These are phyloP conservation scores for Palloptera scutellata DNA, from an alignment of 2,888 invertebrate genomes.

Conservation along the genomic window DNA sequence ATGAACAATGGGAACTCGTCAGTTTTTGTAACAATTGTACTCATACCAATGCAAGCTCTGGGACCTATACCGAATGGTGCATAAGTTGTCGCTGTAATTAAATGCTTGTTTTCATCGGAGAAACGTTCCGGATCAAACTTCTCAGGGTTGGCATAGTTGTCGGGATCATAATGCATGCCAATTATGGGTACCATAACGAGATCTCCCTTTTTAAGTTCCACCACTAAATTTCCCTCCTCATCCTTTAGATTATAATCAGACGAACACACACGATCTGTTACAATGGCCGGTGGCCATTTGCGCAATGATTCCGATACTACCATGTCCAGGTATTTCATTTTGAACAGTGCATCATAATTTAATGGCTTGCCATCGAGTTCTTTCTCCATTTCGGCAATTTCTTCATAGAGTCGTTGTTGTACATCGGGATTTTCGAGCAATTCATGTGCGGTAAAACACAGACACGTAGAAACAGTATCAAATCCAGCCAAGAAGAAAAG, in stretches of 20 bases:
- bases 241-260: conserved; percentile 57
- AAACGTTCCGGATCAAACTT: conserved; percentile 69
- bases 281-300: conserved; percentile 65
- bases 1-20: conserved; percentile 7
- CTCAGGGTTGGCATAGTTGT: conserved; percentile 66
- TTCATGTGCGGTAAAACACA: conserved; percentile 68
- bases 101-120: conserved; percentile 24
- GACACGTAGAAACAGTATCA: conserved; percentile 61
- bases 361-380: conserved; percentile 63
- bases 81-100: conserved; percentile 15
- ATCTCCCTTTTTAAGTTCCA: conserved; percentile 65
- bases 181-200: conserved; percentile 61
- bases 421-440: conserved; percentile 68
- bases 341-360: conserved; percentile 67
- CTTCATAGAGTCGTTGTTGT: conserved; percentile 66
- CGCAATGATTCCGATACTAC: conserved; percentile 66
- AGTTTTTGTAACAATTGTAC: conserved; percentile 20
- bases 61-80: conserved; percentile 27
- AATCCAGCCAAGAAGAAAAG: conserved; percentile 69
- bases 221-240: conserved; percentile 29
- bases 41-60: conserved; percentile 25
- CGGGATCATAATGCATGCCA: conserved; percentile 65
- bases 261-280: conserved; percentile 65
- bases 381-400: conserved; percentile 65
- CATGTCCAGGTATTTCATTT: conserved; percentile 70